A percentile compares a stretch with the other conserved stretches of the same genome.
Conservation (phyloP, 2,888 invertebrate genomes). For the Nephrotoma appendiculata region DNA sequence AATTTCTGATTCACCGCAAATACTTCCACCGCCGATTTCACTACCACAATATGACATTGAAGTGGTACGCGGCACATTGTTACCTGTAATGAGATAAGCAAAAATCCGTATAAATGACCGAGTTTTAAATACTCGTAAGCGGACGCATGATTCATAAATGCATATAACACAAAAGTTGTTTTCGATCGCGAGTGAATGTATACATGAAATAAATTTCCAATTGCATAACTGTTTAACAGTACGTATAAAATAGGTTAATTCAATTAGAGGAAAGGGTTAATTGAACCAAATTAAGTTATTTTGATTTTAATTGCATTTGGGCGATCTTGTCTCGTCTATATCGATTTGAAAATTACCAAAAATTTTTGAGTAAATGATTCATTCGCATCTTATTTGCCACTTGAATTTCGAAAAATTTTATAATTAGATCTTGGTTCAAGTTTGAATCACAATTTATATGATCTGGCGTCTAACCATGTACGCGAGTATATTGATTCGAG, state of each 20-base stretch:
- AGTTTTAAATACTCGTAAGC: background rate
- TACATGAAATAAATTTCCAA: background rate
- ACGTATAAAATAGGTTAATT: background rate
- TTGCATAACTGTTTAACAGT: background rate
- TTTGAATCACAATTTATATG: background rate
- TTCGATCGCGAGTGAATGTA: background rate
- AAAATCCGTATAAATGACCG: background rate
- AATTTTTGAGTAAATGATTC: background rate
- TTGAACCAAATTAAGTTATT: background rate
- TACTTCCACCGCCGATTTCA: constrained; percentile 53
- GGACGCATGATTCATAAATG: background rate
- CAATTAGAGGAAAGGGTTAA: background rate
- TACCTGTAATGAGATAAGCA: background rate
- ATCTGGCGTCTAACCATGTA: background rate
- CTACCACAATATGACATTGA: constrained; percentile 71
- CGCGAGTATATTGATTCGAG: background rate
- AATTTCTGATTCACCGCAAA: constrained; percentile 66
- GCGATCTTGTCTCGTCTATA: background rate
- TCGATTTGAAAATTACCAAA: background rate
- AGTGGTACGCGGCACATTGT: constrained; percentile 38
- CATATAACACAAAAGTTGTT: background rate
- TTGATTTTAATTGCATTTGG: background rate
- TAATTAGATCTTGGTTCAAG: background rate
- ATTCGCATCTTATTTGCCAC: background rate
- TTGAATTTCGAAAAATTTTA: background rate